A percentile compares a stretch with the other conserved stretches of the same genome.
Evolutionary conservation across 2,888 invertebrate species (phyloP).

Genomic region (Gymnoscelis rufifasciata): DNA sequence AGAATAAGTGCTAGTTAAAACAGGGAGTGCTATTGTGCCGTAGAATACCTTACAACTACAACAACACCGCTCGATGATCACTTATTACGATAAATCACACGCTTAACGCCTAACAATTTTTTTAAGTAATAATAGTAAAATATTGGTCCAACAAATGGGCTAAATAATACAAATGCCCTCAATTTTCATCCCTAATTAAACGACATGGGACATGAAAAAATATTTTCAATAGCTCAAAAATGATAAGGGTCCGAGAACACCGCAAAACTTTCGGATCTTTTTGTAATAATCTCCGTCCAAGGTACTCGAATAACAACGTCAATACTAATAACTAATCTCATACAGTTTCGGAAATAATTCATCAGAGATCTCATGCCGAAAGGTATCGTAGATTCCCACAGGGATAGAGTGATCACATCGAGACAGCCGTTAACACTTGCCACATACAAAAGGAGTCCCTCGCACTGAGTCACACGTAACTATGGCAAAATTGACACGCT

Average conservation of each 20-base stretch:
- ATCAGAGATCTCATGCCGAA: constrained; percentile 68
- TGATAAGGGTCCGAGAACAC: constrained; percentile 75
- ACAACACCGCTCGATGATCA: constrained; percentile 78
- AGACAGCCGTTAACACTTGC: constrained; percentile 67
- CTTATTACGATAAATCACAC: constrained; percentile 79
- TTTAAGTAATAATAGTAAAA: constrained; percentile 79
- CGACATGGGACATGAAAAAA: constrained; percentile 78
- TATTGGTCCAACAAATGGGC: constrained; percentile 80
- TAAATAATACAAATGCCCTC: constrained; percentile 80
- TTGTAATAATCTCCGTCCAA: constrained; percentile 73
- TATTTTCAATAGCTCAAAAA: constrained; percentile 79
- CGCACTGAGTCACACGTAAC: constrained; percentile 46
- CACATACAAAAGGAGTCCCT: constrained; percentile 56
- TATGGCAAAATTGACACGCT: constrained; percentile 65
- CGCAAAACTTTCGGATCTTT: constrained; percentile 59
- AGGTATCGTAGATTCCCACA: constrained; percentile 53
- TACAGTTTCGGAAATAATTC: constrained; percentile 75
- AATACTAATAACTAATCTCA: constrained; percentile 79
- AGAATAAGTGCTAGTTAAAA: constrained; percentile 80
- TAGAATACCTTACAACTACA: constrained; percentile 77
- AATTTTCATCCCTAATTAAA: constrained; percentile 79
- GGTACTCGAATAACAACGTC: constrained; percentile 78
- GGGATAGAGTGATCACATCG: constrained; percentile 61
- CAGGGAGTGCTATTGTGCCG: constrained; percentile 79
- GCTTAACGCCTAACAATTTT: constrained; percentile 79